These are phyloP conservation scores for Cettia cetti DNA, from an alignment of 2,113 vertebrate genomes.

Conservation along the genomic window DNA sequence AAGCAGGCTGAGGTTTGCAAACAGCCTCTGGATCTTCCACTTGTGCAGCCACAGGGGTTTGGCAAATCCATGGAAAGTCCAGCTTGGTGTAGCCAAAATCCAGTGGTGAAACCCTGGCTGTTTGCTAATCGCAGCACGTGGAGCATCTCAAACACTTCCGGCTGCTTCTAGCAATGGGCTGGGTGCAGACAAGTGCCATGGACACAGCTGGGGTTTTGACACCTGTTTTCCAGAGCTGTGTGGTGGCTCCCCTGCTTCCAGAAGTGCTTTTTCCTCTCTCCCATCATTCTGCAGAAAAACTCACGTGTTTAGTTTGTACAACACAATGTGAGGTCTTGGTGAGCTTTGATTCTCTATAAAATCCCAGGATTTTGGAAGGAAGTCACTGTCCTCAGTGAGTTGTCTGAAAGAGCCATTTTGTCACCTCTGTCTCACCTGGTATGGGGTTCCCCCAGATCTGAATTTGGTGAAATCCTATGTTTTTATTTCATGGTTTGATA, in stretches of 20 bases:
- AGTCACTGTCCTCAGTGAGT: accelerated
- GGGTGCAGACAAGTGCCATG: not conserved
- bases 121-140: accelerated
- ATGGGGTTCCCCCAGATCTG: not conserved
- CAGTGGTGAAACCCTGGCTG: not conserved
- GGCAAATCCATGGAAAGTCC: not conserved
- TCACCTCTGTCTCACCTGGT: not conserved
- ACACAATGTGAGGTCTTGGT: not conserved
- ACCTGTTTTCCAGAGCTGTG: not conserved
- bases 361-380: not conserved
- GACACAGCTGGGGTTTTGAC: not conserved
- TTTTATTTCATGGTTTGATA: not conserved
- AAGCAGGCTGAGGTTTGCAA: not conserved
- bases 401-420: accelerated
- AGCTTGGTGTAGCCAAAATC: not conserved
- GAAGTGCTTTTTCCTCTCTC: not conserved
- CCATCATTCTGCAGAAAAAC: not conserved
- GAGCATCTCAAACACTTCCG: not conserved
- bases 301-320: not conserved
- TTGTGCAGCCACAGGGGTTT: not conserved
- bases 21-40: not conserved
- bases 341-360: not conserved
- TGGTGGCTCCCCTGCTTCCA: not conserved
- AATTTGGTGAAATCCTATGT: not conserved
- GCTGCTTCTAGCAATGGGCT: not conserved